phyloP scores from a whole-genome alignment of 2,888 invertebrate genomes.

The Drosophila sordidula region DNA sequence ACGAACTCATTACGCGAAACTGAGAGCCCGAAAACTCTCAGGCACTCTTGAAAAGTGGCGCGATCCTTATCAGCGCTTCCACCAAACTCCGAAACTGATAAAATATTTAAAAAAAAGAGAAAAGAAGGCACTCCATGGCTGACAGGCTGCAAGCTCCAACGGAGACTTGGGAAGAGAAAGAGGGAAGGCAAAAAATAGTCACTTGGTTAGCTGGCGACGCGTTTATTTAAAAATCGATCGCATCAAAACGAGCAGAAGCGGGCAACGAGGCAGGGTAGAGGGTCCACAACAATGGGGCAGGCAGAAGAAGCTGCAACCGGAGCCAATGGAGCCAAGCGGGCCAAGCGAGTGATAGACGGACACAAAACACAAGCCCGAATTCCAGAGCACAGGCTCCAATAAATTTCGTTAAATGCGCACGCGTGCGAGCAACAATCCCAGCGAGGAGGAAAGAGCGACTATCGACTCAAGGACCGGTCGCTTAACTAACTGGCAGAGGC shows the following conservation, averaged over 20 bases:
- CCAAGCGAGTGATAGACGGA: conserved; percentile 73
- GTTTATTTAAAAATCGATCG: conserved; percentile 75
- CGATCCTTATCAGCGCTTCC: conserved; percentile 77
- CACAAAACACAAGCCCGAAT: conserved; percentile 79
- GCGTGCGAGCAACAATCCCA: conserved; percentile 79
- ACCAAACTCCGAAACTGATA: conserved; percentile 73
- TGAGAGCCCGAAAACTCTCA: conserved; percentile 27
- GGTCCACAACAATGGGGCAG: conserved; percentile 63
- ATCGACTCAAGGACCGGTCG: conserved; percentile 27
- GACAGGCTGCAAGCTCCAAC: conserved; percentile 40
- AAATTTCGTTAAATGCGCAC: conserved; percentile 84
- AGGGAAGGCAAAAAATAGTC: conserved; percentile 32
- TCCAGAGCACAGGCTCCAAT: conserved; percentile 82
- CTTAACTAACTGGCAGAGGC: neutral
- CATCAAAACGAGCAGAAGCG: conserved; percentile 49
- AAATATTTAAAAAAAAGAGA: conserved; percentile 70
- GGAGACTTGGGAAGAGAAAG: conserved; percentile 18
- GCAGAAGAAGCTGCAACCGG: conserved; percentile 37
- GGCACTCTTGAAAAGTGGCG: conserved; percentile 58
- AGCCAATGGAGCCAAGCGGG: conserved; percentile 39
- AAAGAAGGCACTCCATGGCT: conserved; percentile 13
- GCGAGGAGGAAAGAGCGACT: conserved; percentile 6
- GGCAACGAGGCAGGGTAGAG: neutral
- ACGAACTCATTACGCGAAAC: conserved; percentile 72
- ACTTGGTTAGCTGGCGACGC: conserved; percentile 54